A percentile compares a stretch with the other conserved stretches of the same genome.
Evolutionary conservation across 2,797 vertebrate genomes (phyloP).

Genomic region (Siniperca scherzeri): DNA sequence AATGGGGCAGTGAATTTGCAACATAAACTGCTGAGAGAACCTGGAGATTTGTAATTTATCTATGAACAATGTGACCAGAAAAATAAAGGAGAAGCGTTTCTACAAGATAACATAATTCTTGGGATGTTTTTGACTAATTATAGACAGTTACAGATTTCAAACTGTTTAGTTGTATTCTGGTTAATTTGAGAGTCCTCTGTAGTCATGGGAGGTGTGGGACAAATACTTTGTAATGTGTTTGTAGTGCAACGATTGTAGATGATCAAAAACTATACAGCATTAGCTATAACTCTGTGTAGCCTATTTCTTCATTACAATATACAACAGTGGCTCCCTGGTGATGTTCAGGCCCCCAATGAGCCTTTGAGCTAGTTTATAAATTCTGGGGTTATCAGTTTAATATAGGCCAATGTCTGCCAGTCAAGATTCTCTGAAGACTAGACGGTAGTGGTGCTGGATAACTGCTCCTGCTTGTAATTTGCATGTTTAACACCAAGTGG

Average conservation of each 20-base stretch:
- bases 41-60: not conserved
- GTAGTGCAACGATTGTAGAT: not conserved
- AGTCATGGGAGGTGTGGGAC: slow-evolving; percentile 22
- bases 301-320: not conserved
- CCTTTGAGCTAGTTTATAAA: not conserved
- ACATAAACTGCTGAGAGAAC: not conserved
- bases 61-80: not conserved
- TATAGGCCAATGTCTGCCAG: not conserved
- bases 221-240: slow-evolving; percentile 5
- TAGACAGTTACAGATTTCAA: not conserved
- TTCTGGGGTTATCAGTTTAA: not conserved
- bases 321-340: not conserved
- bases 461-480: slow-evolving; percentile 40
- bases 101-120: not conserved
- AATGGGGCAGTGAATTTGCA: too few relatives aligned
- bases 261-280: not conserved
- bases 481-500: slow-evolving; percentile 68
- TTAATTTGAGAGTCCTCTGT: slow-evolving; percentile 32
- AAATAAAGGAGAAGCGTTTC: not conserved
- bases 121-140: not conserved
- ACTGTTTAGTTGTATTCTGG: not conserved
- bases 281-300: not conserved
- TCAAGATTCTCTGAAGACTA: not conserved
- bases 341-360: not conserved
- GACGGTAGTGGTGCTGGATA: not conserved